These are phyloP conservation scores for Phalanger gymnotis DNA, from an alignment of 2,797 vertebrate species.

Conservation along the genomic window DNA sequence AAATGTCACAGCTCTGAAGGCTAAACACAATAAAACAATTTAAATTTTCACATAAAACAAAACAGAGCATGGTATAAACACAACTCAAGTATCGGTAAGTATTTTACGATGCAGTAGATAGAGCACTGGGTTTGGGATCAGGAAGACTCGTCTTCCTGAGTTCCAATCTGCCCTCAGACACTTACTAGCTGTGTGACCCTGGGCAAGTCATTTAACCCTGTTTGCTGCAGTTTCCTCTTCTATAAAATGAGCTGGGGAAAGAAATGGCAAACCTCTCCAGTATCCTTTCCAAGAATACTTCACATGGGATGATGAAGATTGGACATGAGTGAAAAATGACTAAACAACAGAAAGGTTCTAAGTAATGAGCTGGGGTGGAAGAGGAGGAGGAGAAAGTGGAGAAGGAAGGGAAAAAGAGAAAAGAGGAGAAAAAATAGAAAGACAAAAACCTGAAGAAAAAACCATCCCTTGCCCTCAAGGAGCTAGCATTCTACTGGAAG, in stretches of 20 bases:
- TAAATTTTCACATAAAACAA: neutral
- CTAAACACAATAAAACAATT: neutral
- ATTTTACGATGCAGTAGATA: neutral
- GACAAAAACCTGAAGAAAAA: neutral
- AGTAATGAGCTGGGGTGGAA: too few species aligned
- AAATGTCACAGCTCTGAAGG: neutral
- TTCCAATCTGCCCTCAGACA: neutral
- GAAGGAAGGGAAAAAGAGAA: neutral
- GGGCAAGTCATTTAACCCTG: neutral
- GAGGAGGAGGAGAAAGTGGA: neutral
- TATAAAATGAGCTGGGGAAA: neutral
- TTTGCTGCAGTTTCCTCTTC: neutral
- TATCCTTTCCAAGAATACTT: neutral
- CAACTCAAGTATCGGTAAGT: neutral
- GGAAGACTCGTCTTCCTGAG: neutral
- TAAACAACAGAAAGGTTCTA: neutral
- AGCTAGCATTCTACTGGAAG: neutral
- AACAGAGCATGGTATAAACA: neutral
- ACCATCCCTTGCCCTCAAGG: neutral
- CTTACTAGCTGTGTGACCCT: neutral
- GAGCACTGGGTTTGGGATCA: neutral
- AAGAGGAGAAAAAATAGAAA: neutral
- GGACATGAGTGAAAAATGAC: neutral
- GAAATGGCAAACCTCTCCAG: neutral
- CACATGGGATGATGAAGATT: neutral